Base-by-base conservation (phyloP, 2,888 invertebrate genomes). In the Pasiphila rectangulata region DNA sequence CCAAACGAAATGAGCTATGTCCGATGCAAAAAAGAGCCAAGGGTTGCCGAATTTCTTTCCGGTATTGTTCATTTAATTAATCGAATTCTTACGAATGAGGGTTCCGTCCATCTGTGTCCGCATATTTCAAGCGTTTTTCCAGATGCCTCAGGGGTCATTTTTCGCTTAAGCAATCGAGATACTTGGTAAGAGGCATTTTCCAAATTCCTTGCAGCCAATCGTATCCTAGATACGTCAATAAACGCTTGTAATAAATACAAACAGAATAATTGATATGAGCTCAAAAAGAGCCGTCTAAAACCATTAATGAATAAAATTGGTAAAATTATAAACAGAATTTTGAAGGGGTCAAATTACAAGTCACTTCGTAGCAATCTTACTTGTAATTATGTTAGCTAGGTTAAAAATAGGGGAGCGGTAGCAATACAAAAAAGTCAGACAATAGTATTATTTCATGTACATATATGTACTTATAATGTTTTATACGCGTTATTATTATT, bases 21-120 rank as follows among this genome's bases (percentile, higher is more conserved):
- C 76, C 69, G 77, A 70, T 75, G 71, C 74, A 81, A 83, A 84
- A 85, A 83, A 72, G 69, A 69, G 67, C 77, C 71, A 81, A 83
- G 87, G 86, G 83, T 83, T 82, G 77, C 63, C 69, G 71, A 78
- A 81, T 83, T 83, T 84, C 80, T 84, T 84, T 79, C 78, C 71
- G 72, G 73, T 69, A 74, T 76, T 77, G 79, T 80, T 75, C 80
- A 80, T 86, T 87, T 84, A 86, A 88, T 88, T 88, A 85, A 84
- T 86, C 73, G 82, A 78, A 88, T 88, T 88, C 85, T 86, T 88
- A 85, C 74, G 72, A 80, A 70, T 83, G 76, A 79, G 75, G 78
- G 66, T 68, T 74, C 36, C 40, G 37, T 45, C 45, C 34, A 17
- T 80, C 79, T 79, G 75, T 83, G 83, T 79, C 78, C 79, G 70